Base-by-base conservation (phyloP, 1,140 invertebrate genomes). In the Leptinotarsa texana region DNA sequence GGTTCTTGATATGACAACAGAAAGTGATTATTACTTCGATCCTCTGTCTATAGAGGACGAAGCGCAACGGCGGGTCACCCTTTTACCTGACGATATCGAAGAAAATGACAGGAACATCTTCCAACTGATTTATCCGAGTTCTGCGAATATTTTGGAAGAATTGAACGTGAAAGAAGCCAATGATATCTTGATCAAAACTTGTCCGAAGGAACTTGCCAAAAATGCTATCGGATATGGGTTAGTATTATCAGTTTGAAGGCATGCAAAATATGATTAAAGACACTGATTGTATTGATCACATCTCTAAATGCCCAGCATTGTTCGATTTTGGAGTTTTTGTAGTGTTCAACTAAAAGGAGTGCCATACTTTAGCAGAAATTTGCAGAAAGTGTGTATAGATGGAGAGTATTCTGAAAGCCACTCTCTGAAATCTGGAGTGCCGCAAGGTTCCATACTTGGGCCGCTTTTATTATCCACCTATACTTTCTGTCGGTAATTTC, bases 111-210 rank as follows among this genome's bases (percentile, higher is more conserved):
- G 90, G 82, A 72, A 82, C 2, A 87, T 88, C 76, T 87, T 95
- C 18, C 91, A 91, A 83, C 80, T 86, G 42, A 89, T 94, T 74
- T 95, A 92, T 82, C 86, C 85, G 8, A 72, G 63, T 17, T 49
- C 71, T 13, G 69, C 78, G 4, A 88, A 88, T 82, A 80, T 88
- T 67, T 86, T 93, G 67, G 91, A 91, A 78, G 94, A 95, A 83
- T 86, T 96, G 6, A 92, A 85, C 75, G 81, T 87, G 18, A 90
- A 90, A 74, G 93, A 95, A 86, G 94, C 94, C 2, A 94, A 95
- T 84, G 91, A 94, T 80, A 92, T 96, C 78, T 86, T 96, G 68
- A 87, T 95, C 13, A 89, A 91, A 80, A 91, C 93, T 22, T 93
- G 92, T 74, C 91, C 92, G 1, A 90, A 89, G 72, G 82, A 83